These are phyloP conservation scores for Calonectris borealis DNA, from an alignment of 2,113 vertebrate genomes.

Conservation along the genomic window DNA sequence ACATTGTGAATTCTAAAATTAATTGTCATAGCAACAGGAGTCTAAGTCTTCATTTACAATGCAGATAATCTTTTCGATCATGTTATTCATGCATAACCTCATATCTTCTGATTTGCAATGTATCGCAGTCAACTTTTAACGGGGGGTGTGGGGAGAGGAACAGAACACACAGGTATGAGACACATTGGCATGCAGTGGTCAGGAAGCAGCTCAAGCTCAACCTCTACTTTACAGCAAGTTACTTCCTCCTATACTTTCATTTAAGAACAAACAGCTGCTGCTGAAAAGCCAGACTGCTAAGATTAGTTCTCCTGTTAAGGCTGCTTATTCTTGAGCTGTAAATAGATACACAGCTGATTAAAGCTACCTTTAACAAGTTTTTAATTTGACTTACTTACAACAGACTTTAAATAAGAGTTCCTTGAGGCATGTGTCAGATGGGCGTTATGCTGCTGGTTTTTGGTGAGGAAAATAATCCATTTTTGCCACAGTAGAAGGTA, in stretches of 20 bases:
- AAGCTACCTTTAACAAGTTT: not conserved
- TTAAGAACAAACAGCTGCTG: not conserved
- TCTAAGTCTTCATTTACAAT: not conserved
- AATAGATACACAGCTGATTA: not conserved
- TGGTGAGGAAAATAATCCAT: slow-evolving; percentile 57
- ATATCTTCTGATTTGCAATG: not conserved
- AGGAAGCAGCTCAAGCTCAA: not conserved
- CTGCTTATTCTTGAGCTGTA: not conserved
- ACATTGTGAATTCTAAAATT: not conserved
- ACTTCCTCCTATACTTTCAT: not conserved
- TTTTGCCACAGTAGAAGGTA: slow-evolving; percentile 52
- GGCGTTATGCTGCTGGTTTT: slow-evolving; percentile 13
- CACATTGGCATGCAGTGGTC: fast-evolving
- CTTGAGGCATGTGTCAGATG: slow-evolving; percentile 26
- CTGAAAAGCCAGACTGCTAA: not conserved
- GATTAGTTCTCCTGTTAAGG: not conserved
- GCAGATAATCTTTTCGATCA: not conserved
- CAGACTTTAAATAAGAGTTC: not conserved
- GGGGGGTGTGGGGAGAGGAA: not conserved
- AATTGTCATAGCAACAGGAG: not conserved
- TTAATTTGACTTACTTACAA: slow-evolving; percentile 53
- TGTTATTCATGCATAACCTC: not conserved
- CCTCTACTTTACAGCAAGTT: not conserved
- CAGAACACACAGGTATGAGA: not conserved
- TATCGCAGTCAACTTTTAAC: not conserved